A percentile compares a stretch with the other conserved stretches of the same genome.
These are phyloP conservation scores for Lasioglossum albipes DNA, from an alignment of 1,140 invertebrate species.

Conservation along the genomic window DNA sequence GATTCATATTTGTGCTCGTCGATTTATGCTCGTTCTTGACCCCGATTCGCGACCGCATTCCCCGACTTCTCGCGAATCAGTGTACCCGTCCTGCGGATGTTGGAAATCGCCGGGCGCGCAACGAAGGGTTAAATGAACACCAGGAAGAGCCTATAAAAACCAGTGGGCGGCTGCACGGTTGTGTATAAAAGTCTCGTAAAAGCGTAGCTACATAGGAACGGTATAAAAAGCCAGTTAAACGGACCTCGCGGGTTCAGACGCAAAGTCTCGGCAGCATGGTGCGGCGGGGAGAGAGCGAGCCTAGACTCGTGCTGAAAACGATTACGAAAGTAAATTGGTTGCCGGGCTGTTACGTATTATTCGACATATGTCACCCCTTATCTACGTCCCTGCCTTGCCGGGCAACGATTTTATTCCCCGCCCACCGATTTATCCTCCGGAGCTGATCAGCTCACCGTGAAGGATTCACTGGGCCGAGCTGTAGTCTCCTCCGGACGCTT, in stretches of 20 bases:
- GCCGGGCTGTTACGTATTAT: slow-evolving; percentile 40
- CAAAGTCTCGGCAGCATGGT: no score
- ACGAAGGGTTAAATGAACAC: slow-evolving; percentile 26
- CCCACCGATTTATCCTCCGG: neutral
- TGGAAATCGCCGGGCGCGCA: slow-evolving; percentile 16
- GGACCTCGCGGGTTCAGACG: neutral
- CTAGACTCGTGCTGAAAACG: neutral
- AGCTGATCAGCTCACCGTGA: slow-evolving; percentile 38
- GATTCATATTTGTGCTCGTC: no score
- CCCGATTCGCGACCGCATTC: no score
- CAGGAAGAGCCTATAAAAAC: neutral
- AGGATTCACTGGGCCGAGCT: slow-evolving; percentile 23
- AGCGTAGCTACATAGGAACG: neutral
- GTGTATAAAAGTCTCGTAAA: slow-evolving; percentile 27
- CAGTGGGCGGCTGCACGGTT: neutral
- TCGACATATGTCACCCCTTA: slow-evolving; percentile 49
- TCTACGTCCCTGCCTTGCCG: slow-evolving; percentile 2
- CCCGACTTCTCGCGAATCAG: no score
- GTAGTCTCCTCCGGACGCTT: slow-evolving; percentile 26
- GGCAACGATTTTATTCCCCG: slow-evolving; percentile 29
- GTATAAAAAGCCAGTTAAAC: no score
- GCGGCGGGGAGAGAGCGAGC: no score
- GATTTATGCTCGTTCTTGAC: no score
- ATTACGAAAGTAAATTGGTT: slow-evolving; percentile 39
- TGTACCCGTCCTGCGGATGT: no score